Evolutionary conservation across 2,888 invertebrate species (phyloP).

Genomic region (Gari tellinella): DNA sequence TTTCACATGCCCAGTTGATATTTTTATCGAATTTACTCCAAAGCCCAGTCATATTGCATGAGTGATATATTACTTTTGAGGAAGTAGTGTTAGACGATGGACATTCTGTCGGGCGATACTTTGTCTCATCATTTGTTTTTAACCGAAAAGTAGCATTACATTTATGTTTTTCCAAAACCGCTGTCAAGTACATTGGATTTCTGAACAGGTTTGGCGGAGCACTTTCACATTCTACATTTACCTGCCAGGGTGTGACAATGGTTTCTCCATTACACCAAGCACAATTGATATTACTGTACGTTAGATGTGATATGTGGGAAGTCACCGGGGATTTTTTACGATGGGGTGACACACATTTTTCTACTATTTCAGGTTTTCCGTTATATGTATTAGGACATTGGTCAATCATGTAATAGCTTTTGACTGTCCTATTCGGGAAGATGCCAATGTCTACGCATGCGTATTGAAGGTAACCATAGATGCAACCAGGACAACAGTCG

Average conservation of each 20-base stretch:
- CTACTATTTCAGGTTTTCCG: not conserved
- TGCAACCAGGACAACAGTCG: constrained; percentile 2
- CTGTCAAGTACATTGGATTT: not conserved
- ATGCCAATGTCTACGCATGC: constrained; percentile 5
- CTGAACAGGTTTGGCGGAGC: not conserved
- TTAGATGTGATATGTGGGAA: not conserved
- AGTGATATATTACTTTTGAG: not conserved
- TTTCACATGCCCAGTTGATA: constrained; percentile 42
- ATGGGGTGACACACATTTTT: not conserved
- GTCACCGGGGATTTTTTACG: not conserved
- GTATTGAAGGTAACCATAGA: not conserved
- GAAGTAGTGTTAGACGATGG: no score
- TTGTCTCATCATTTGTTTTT: no score
- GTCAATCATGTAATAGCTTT: not conserved
- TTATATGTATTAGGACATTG: not conserved
- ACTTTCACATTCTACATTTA: not conserved
- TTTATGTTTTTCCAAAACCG: no score
- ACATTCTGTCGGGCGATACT: no score
- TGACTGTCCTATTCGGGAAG: not conserved
- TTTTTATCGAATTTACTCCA: constrained; percentile 41
- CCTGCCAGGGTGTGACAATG: not conserved
- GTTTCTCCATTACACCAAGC: not conserved
- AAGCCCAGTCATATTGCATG: constrained; percentile 42
- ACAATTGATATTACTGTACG: constrained; percentile 4
- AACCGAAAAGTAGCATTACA: no score